Percentiles rank a stretch among this genome's conserved stretches.
phyloP scores from a whole-genome alignment of 64 coral and sea anemone genomes.

The Orbicella faveolata region DNA sequence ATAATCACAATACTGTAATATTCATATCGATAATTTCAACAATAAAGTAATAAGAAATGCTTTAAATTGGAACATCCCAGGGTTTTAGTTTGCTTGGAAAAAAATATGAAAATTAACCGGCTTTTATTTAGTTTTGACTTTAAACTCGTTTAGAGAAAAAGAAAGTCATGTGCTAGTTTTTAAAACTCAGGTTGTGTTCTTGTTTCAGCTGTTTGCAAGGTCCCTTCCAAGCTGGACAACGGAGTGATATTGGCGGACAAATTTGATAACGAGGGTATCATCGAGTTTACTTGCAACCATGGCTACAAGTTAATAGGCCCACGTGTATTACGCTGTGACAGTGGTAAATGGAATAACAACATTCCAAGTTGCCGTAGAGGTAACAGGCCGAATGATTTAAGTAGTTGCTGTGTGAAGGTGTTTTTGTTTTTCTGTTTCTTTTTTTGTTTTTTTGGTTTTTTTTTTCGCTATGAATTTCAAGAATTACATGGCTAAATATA shows the following conservation, averaged over 20 bases:
- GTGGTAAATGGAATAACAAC: neutral
- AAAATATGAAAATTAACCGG: too few relatives aligned
- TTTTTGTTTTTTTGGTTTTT: too few relatives aligned
- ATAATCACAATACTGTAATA: too few relatives aligned
- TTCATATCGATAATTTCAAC: too few relatives aligned
- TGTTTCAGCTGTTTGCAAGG: constrained; percentile 9
- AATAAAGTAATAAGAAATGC: too few relatives aligned
- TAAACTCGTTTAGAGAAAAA: too few relatives aligned
- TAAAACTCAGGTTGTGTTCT: neutral
- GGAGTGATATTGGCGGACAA: neutral
- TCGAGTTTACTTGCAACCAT: neutral
- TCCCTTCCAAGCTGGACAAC: neutral
- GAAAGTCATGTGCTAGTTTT: neutral
- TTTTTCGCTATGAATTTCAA: too few relatives aligned
- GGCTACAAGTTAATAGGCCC: constrained; percentile 4
- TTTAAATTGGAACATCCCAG: too few relatives aligned
- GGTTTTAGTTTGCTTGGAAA: neutral
- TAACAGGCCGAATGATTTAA: neutral
- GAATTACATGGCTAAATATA: too few relatives aligned
- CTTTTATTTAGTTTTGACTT: too few relatives aligned
- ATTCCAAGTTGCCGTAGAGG: neutral
- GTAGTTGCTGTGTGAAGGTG: too few relatives aligned
- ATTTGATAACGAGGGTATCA: neutral
- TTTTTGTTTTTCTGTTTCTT: too few relatives aligned
- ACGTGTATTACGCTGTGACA: neutral